Conservation (phyloP, 2,113 vertebrate species). For the Argyrosomus japonicus region DNA sequence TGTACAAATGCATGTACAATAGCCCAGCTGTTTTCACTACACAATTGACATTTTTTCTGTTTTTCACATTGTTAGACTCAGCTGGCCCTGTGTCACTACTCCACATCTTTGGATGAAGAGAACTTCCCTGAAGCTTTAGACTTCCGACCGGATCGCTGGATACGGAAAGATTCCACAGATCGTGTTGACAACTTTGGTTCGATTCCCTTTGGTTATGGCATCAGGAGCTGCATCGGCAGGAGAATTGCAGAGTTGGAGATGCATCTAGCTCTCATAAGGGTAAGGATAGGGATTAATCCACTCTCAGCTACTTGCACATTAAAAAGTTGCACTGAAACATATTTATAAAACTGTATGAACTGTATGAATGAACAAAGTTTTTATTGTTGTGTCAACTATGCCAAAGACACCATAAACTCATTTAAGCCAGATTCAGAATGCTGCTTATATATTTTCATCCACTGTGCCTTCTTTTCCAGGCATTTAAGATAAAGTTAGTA, state of each 20-base stretch:
- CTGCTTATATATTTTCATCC: too few relatives aligned
- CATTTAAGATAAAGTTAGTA: neutral
- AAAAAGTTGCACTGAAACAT: neutral
- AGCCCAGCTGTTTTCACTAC: constrained; percentile 57
- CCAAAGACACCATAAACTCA: neutral
- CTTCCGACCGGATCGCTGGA: constrained; percentile 91
- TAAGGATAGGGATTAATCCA: constrained; percentile 48
- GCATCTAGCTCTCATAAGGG: constrained; percentile 90
- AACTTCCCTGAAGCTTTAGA: constrained; percentile 84
- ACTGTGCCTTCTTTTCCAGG: too few relatives aligned
- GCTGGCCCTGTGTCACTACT: constrained; percentile 93
- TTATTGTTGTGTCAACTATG: neutral
- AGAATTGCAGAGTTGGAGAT: constrained; percentile 94
- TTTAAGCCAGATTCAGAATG: too few relatives aligned
- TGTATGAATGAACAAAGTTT: neutral
- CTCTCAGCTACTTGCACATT: neutral
- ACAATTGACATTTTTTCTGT: constrained; percentile 1
- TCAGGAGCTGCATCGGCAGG: constrained; percentile 91
- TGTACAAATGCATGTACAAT: constrained; percentile 38
- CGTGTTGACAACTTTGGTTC: constrained; percentile 94
- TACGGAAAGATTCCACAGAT: constrained; percentile 86
- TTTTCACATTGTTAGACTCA: constrained; percentile 85
- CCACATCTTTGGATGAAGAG: constrained; percentile 90
- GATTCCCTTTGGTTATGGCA: constrained; percentile 94
- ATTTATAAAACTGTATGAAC: neutral